Evolutionary conservation across 2,888 invertebrate genomes (phyloP), one percentile per base, ranked within the genome.

Genomic region (Thumatha senex): DNA sequence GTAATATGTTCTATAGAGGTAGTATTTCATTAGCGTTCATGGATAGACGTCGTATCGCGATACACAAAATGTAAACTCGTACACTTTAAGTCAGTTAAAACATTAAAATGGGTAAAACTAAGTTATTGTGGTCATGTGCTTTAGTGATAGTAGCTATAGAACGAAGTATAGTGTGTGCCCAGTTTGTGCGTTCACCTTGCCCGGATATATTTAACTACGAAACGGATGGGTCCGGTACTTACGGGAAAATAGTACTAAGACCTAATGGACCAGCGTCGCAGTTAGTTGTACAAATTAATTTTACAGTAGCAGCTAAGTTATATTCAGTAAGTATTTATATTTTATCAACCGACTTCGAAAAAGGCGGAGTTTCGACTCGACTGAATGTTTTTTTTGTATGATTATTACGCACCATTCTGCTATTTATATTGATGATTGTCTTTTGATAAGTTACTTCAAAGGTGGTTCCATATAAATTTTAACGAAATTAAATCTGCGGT

Each of bases 191-290:
- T 8, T 38, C 45, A 1, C 45, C 45, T 14, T 45, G 45, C 11
- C 45, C 45, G 5, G 30, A 11, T 38, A 15, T 38, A n/a, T 45
- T 45, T 45, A 14, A 45, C n/a, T 45, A 45, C 24, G 36, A 14
- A 7, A 30, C 29, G 2, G 45, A 45, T 30, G 9, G 14, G 9
- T 15, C 30, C 9, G 29, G 36, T n/a, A 38, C 14, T 14, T 38
- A 45, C 14, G 45, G 36, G 0, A 29, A 3, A 36, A 38, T 45
- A 9, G 15, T 38, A n/a, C 2, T 45, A 7, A n/a, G 13, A 5
- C 36, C 45, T 30, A 2, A 2, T 11, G n/a, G 14, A 2, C 36
- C 13, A 10, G 14, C 24, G n/a, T n/a, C n/a, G 14, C 29, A n/a
- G 0, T 15, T 45, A n/a, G 29, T 38, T 1, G 0, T 45, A 30